Conservation (phyloP, 2,113 vertebrate genomes). For the Macroglossus sobrinus region DNA sequence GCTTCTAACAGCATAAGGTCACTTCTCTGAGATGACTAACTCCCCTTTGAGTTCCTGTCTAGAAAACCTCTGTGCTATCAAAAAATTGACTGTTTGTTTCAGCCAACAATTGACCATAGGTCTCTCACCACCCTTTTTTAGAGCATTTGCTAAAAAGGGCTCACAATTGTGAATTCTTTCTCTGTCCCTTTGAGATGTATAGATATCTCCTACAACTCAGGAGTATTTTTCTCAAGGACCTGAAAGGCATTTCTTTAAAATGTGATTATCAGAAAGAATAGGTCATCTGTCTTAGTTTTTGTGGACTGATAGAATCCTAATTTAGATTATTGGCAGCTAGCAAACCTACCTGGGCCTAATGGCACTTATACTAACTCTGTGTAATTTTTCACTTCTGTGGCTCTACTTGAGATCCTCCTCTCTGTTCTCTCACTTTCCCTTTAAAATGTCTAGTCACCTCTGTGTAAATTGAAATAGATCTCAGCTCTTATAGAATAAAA, state of each 20-base stretch:
- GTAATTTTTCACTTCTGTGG: not conserved
- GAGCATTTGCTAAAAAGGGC: not conserved
- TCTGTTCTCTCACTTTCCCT: not conserved
- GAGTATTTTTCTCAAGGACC: not conserved
- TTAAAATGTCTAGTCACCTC: not conserved
- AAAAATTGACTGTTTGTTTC: not conserved
- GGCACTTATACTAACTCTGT: not conserved
- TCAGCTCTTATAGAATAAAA: not conserved
- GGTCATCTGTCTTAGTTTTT: not conserved
- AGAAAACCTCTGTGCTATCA: not conserved
- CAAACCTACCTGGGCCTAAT: not conserved
- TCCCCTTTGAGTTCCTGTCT: not conserved
- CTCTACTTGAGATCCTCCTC: not conserved
- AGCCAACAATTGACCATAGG: accelerated
- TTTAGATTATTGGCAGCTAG: not conserved
- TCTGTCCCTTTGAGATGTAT: not conserved
- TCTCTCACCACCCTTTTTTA: not conserved
- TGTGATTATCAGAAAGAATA: not conserved
- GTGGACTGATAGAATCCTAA: not conserved
- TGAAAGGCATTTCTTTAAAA: not conserved
- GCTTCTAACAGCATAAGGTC: not conserved
- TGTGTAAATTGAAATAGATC: not conserved
- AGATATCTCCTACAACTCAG: too few species aligned
- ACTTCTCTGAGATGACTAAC: not conserved
- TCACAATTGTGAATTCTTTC: not conserved